Evolutionary conservation across 2,797 vertebrate species (phyloP).

Genomic region (Megaceryle alcyon): DNA sequence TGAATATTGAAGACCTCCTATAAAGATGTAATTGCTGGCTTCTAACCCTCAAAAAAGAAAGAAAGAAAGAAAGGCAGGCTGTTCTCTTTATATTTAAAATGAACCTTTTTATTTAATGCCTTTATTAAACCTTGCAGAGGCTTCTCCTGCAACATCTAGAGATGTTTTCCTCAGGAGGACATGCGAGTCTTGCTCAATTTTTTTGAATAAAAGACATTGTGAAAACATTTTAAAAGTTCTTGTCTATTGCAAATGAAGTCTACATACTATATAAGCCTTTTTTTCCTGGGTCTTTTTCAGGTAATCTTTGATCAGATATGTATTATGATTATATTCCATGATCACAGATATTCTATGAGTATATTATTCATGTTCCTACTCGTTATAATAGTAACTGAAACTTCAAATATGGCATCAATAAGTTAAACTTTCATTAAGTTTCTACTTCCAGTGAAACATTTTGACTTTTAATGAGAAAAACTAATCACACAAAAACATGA

Average conservation of each 20-base stretch:
- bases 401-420: background rate
- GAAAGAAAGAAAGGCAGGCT: background rate
- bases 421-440: background rate
- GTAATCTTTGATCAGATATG: background rate
- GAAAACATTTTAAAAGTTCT: background rate
- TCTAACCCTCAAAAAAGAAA: background rate
- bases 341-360: background rate
- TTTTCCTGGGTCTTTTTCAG: background rate
- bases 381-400: background rate
- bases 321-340: background rate
- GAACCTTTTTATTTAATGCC: background rate
- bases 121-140: background rate
- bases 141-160: background rate
- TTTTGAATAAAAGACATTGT: background rate
- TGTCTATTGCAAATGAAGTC: background rate
- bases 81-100: background rate
- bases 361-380: background rate
- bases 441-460: background rate
- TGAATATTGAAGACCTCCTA: background rate
- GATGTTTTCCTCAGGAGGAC: background rate
- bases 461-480: background rate
- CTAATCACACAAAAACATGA: background rate
- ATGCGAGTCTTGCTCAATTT: background rate
- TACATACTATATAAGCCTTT: background rate
- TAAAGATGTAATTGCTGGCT: background rate